A percentile compares a stretch with the other conserved stretches of the same genome.
phyloP scores from a whole-genome alignment of 2,113 vertebrate species.

The Lycocorax pyrrhopterus region DNA sequence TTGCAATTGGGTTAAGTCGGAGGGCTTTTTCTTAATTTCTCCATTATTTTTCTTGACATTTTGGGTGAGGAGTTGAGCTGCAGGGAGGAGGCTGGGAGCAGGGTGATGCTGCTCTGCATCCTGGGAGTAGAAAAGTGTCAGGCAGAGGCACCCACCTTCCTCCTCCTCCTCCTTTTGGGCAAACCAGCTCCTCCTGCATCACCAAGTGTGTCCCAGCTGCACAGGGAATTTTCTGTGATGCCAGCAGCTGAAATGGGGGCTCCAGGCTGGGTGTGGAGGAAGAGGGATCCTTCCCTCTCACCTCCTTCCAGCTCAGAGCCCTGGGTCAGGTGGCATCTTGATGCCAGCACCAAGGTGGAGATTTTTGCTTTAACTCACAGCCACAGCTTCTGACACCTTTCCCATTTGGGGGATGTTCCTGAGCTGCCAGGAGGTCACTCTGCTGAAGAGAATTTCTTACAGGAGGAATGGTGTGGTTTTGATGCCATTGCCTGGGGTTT shows the following conservation, averaged over 20 bases:
- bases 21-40: slow-evolving; percentile 35
- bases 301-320: background rate
- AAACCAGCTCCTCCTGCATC: background rate
- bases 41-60: slow-evolving; percentile 31
- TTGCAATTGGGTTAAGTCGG: slow-evolving; percentile 57
- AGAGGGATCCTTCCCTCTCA: background rate
- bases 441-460: background rate
- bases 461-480: background rate
- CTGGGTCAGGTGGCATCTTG: background rate
- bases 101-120: background rate
- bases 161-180: background rate
- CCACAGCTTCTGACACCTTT: background rate
- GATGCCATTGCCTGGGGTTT: background rate
- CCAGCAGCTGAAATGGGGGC: background rate
- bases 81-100: background rate
- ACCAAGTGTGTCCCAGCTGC: background rate
- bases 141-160: background rate
- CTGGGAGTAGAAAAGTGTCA: rapidly evolving
- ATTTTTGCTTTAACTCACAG: background rate
- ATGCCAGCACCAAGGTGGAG: background rate
- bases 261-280: background rate
- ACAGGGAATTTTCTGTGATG: background rate
- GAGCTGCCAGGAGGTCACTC: slow-evolving; percentile 4
- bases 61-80: background rate
- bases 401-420: background rate